Evolutionary conservation across 2,113 vertebrate genomes (phyloP).

Genomic region (Scomber scombrus): DNA sequence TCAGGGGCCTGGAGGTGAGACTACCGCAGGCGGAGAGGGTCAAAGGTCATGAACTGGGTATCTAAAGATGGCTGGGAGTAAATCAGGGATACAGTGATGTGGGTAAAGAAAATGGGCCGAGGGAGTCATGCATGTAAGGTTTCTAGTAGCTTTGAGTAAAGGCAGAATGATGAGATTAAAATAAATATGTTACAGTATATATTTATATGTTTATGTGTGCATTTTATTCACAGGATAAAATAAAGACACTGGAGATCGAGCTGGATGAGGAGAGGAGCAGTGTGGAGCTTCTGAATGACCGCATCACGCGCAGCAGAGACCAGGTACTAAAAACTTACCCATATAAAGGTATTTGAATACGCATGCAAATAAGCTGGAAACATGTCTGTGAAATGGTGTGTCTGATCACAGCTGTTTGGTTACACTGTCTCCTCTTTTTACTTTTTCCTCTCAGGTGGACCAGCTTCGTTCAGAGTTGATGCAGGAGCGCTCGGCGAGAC

Average conservation of each 20-base stretch:
- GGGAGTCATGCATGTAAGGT: neutral
- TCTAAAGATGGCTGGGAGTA: conserved; percentile 7
- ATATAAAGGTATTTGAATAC: conserved; percentile 38
- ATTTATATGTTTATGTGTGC: neutral
- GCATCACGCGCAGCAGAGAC: conserved; percentile 89
- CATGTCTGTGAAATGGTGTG: neutral
- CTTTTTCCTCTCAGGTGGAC: conserved; percentile 85
- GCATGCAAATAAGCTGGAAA: conserved; percentile 45
- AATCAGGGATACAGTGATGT: neutral
- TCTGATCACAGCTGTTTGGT: neutral
- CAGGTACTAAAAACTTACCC: conserved; percentile 83
- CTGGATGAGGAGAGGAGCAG: conserved; percentile 92
- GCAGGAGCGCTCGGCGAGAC: conserved; percentile 90
- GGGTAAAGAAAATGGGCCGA: neutral
- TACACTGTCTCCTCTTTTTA: neutral
- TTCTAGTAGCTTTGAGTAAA: neutral
- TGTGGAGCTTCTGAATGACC: conserved; percentile 90
- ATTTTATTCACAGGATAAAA: conserved; percentile 86
- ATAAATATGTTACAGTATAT: neutral
- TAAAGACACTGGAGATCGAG: conserved; percentile 90
- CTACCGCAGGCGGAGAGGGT: neutral
- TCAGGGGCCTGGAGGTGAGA: conserved; percentile 90
- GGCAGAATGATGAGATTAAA: neutral
- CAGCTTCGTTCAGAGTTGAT: conserved; percentile 93
- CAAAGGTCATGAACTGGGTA: conserved; percentile 21